Evolutionary conservation across 2,113 vertebrate species (phyloP).

Genomic region (Chinchilla lanigera): DNA sequence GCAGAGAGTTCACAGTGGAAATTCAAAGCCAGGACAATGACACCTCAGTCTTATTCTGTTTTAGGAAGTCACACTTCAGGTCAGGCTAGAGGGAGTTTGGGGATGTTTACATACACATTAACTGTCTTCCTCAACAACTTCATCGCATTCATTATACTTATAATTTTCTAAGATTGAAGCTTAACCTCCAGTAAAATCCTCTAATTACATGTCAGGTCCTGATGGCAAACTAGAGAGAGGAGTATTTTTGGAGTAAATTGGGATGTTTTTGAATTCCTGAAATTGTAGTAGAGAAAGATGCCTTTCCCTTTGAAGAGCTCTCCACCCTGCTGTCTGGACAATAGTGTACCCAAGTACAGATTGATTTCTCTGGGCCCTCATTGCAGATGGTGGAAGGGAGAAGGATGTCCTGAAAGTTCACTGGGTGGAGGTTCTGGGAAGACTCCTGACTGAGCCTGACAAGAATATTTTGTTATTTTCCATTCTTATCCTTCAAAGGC

Average conservation of each 20-base stretch:
- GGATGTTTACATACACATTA: neutral
- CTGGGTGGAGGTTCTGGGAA: neutral
- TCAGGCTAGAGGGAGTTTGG: neutral
- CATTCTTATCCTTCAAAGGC: neutral
- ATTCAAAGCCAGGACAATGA: neutral
- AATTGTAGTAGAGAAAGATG: neutral
- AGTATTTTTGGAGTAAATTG: neutral
- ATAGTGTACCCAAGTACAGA: neutral
- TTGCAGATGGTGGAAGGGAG: neutral
- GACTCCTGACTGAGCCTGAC: neutral
- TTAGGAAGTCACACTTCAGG: neutral
- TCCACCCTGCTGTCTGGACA: neutral
- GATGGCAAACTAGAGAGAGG: neutral
- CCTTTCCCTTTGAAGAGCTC: neutral
- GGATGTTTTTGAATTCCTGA: neutral
- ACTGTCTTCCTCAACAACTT: neutral
- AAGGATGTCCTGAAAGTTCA: neutral
- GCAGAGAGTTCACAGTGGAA: neutral
- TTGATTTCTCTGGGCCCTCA: neutral
- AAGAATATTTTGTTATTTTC: neutral
- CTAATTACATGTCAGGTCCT: neutral
- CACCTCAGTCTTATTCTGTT: neutral
- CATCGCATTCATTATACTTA: neutral
- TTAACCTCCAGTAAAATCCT: neutral
- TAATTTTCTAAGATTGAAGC: neutral